Percentiles rank a stretch among this genome's conserved stretches.
phyloP scores from a whole-genome alignment of 2,113 vertebrate species.

The Apodemus speciosus region DNA sequence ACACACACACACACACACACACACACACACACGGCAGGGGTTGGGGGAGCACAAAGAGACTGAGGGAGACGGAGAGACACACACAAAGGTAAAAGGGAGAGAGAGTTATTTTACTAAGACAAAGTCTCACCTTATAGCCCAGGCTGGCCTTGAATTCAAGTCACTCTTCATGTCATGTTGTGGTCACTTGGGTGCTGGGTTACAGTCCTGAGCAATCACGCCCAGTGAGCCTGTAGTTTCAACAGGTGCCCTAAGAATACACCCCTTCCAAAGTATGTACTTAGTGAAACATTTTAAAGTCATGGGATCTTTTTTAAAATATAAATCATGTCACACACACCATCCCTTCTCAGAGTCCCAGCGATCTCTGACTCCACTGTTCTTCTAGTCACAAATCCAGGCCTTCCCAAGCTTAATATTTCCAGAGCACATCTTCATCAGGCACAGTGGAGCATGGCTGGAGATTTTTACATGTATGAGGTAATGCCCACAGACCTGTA shows the following conservation, averaged over 20 bases:
- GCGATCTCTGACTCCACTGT: too few relatives aligned
- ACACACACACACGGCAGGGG: not conserved
- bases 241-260: not conserved
- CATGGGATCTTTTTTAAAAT: not conserved
- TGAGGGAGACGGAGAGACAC: not conserved
- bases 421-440: not conserved
- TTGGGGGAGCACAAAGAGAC: too few relatives aligned
- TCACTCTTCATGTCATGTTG: too few relatives aligned
- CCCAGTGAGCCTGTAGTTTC: not conserved
- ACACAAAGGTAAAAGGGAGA: not conserved
- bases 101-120: not conserved
- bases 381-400: not conserved
- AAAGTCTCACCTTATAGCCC: not conserved
- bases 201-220: not conserved
- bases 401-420: not conserved
- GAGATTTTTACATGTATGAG: not conserved
- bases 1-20: not conserved
- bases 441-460: not conserved
- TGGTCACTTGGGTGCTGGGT: not conserved
- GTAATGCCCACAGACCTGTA: not conserved
- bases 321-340: not conserved
- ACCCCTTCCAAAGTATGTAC: not conserved
- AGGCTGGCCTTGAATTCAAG: not conserved
- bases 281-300: not conserved
- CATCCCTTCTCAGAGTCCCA: not conserved